A percentile compares a stretch with the other conserved stretches of the same genome.
These are phyloP conservation scores for Melospiza melodia DNA, from an alignment of 2,113 vertebrate species.

Conservation along the genomic window DNA sequence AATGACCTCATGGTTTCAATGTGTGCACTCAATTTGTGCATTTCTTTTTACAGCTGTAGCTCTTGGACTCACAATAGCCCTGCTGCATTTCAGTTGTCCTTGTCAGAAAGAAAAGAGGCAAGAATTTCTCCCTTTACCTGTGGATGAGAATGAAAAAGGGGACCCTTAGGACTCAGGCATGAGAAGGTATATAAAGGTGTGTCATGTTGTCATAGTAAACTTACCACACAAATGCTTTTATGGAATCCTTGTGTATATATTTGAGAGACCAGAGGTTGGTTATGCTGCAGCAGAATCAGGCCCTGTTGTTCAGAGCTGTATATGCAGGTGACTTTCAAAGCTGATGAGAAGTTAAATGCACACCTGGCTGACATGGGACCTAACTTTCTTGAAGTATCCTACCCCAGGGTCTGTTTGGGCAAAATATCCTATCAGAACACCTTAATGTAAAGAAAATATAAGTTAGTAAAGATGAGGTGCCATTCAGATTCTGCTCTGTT, in stretches of 20 bases:
- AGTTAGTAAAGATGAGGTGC: neutral
- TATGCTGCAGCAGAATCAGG: neutral
- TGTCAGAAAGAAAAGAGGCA: neutral
- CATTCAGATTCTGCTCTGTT: neutral
- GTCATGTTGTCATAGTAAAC: neutral
- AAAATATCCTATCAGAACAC: neutral
- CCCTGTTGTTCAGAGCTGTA: neutral
- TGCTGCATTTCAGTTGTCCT: neutral
- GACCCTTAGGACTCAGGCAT: neutral
- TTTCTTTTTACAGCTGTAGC: neutral
- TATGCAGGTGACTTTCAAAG: neutral
- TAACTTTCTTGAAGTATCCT: neutral
- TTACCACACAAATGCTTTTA: neutral
- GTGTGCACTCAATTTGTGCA: neutral
- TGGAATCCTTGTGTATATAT: neutral
- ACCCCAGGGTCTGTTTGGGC: neutral
- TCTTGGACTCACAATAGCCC: neutral
- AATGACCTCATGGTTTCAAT: neutral
- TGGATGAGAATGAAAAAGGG: neutral
- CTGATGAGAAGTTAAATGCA: neutral
- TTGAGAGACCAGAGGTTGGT: neutral
- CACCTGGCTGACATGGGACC: neutral
- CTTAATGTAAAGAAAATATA: neutral
- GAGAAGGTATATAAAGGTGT: neutral
- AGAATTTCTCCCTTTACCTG: neutral